Percentiles rank a stretch among this genome's conserved stretches.
Conservation (phyloP, 1,140 invertebrate species). For the Calliopsis andreniformis region DNA sequence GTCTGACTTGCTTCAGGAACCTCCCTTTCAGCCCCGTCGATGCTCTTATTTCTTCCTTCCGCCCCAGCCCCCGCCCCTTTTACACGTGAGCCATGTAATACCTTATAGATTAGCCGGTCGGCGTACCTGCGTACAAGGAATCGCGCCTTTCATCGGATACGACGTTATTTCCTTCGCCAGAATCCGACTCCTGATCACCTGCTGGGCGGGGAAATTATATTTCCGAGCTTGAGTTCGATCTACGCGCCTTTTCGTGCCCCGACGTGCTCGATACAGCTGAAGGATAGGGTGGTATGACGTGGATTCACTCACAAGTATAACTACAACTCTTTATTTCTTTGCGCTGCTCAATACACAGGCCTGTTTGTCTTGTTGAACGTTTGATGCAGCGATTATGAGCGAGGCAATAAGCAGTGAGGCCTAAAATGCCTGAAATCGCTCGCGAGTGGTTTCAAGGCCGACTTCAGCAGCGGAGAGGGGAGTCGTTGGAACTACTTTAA, state of each 20-base stretch:
- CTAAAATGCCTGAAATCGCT: too few relatives aligned
- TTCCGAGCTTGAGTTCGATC: slow-evolving; percentile 33
- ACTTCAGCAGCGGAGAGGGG: too few relatives aligned
- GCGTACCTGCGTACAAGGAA: slow-evolving; percentile 26
- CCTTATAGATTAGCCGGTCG: slow-evolving; percentile 26
- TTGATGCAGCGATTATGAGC: too few relatives aligned
- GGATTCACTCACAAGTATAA: too few relatives aligned
- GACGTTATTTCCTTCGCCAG: slow-evolving; percentile 5
- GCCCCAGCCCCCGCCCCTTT: slow-evolving; percentile 9
- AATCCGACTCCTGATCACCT: slow-evolving; percentile 21
- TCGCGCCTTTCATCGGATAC: slow-evolving; percentile 49
- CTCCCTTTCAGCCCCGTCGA: background rate
- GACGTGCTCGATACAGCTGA: too few relatives aligned
- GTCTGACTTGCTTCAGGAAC: slow-evolving; percentile 33
- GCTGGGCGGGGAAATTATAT: slow-evolving; percentile 42
- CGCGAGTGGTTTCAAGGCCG: too few relatives aligned
- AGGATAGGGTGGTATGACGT: too few relatives aligned
- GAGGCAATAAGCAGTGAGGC: too few relatives aligned
- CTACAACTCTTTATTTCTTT: too few relatives aligned
- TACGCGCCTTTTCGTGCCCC: background rate
- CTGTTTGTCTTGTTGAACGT: too few relatives aligned
- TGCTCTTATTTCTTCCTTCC: slow-evolving; percentile 30
- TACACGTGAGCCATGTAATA: slow-evolving; percentile 27
- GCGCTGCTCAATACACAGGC: too few relatives aligned
- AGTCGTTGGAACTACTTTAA: too few relatives aligned